A percentile compares a stretch with the other conserved stretches of the same genome.
These are phyloP conservation scores for Drosophila meridionalis DNA, from an alignment of 2,888 invertebrate genomes.

Conservation along the genomic window DNA sequence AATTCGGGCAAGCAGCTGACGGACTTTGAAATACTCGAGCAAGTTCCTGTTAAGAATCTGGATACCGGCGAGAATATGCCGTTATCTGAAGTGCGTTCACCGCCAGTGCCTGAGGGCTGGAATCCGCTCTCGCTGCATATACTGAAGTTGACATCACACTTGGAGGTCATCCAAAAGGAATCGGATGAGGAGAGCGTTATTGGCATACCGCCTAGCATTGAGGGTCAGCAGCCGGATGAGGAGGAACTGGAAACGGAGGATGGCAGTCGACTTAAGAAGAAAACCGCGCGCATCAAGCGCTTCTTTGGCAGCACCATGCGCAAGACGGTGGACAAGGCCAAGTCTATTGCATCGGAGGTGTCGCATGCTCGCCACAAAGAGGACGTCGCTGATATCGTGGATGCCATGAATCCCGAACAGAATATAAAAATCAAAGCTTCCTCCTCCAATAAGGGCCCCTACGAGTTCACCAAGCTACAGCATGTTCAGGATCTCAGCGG, in stretches of 20 bases:
- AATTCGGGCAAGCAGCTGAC: conserved; percentile 94
- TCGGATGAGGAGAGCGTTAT: conserved; percentile 92
- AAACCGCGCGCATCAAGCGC: conserved; percentile 89
- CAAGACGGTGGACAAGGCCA: conserved; percentile 96
- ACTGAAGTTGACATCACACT: conserved; percentile 92
- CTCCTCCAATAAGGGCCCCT: conserved; percentile 98
- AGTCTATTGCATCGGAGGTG: conserved; percentile 94
- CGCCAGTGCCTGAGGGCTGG: conserved; percentile 91
- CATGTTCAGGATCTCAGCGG: conserved; percentile 94
- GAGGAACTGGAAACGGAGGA: conserved; percentile 85
- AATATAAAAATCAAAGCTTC: conserved; percentile 96
- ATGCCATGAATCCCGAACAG: conserved; percentile 92
- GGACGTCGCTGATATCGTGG: conserved; percentile 93
- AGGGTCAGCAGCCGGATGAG: conserved; percentile 83
- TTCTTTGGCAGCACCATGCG: conserved; percentile 95
- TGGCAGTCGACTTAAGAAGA: conserved; percentile 85
- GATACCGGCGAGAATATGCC: conserved; percentile 96
- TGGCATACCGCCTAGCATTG: conserved; percentile 86
- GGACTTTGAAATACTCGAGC: conserved; percentile 96
- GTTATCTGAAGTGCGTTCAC: conserved; percentile 91
- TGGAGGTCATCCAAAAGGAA: conserved; percentile 93
- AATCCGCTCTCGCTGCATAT: conserved; percentile 98
- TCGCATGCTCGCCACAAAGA: conserved; percentile 95
- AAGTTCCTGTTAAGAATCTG: conserved; percentile 93
- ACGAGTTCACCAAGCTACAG: conserved; percentile 96